Conservation (phyloP, 2,113 vertebrate species). For the Alligator mississippiensis region DNA sequence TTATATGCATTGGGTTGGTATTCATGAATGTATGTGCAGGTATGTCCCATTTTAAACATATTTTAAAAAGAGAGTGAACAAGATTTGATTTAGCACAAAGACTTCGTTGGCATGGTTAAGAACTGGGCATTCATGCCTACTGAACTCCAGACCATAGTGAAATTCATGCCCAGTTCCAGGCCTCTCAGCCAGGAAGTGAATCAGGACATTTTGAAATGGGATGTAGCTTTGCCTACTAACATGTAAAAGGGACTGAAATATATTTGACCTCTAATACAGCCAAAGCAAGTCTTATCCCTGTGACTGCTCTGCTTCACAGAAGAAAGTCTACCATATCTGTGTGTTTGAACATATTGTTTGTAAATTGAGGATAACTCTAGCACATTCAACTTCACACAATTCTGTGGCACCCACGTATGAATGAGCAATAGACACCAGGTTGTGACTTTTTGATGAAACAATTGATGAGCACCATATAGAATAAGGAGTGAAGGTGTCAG, state of each 20-base stretch:
- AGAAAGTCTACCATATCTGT: background rate
- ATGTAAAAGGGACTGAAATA: background rate
- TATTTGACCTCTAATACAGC: background rate
- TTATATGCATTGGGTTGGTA: background rate
- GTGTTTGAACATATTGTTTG: background rate
- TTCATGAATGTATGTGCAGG: background rate
- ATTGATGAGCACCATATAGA: no score
- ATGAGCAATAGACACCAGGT: background rate
- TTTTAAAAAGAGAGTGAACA: background rate
- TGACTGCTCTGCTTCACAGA: background rate
- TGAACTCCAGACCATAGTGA: background rate
- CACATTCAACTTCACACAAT: background rate
- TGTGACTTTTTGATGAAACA: background rate
- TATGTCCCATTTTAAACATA: background rate
- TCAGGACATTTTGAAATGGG: background rate
- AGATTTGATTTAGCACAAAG: background rate
- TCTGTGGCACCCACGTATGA: background rate
- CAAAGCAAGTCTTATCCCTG: background rate
- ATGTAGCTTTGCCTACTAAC: background rate
- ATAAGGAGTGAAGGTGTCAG: no score
- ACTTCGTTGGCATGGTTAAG: background rate
- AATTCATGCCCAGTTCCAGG: background rate
- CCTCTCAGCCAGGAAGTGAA: background rate
- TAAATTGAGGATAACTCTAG: background rate
- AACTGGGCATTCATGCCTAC: background rate